Evolutionary conservation across 2,797 vertebrate genomes (phyloP).

Genomic region (Rhyacichthys aspro): DNA sequence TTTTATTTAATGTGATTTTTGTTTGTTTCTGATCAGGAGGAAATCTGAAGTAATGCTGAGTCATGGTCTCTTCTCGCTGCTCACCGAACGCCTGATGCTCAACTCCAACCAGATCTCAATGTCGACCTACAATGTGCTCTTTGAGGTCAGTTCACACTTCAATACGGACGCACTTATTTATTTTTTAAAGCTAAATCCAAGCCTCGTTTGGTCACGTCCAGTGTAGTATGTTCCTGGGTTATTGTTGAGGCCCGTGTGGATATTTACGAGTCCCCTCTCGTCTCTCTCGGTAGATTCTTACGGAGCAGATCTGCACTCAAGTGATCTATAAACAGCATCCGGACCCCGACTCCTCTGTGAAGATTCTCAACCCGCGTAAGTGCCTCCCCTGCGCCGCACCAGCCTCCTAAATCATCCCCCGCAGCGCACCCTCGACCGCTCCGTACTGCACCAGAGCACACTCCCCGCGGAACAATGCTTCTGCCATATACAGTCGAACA

Average conservation of each 20-base stretch:
- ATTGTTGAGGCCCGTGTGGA: slow-evolving; percentile 37
- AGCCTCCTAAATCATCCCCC: slow-evolving; percentile 61
- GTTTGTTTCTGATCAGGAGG: slow-evolving; percentile 82
- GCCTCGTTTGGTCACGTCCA: not conserved
- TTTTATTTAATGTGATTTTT: slow-evolving; percentile 37
- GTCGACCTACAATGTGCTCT: slow-evolving; percentile 97
- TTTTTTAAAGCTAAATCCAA: not conserved
- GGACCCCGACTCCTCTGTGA: slow-evolving; percentile 95
- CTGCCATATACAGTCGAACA: slow-evolving; percentile 60
- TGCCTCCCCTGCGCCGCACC: slow-evolving; percentile 56
- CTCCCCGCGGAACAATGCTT: slow-evolving; percentile 51
- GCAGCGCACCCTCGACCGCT: slow-evolving; percentile 51
- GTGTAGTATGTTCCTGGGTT: slow-evolving; percentile 48
- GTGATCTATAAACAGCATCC: slow-evolving; percentile 98
- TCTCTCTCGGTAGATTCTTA: slow-evolving; percentile 87
- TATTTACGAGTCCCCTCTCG: slow-evolving; percentile 50
- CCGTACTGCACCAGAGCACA: slow-evolving; percentile 39
- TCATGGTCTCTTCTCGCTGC: slow-evolving; percentile 93
- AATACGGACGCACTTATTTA: not conserved
- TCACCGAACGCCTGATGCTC: slow-evolving; percentile 94
- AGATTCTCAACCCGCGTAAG: slow-evolving; percentile 99
- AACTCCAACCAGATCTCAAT: slow-evolving; percentile 90
- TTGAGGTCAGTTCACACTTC: slow-evolving; percentile 84
- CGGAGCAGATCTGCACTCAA: slow-evolving; percentile 97
- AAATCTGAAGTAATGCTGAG: slow-evolving; percentile 97